phyloP scores from a whole-genome alignment of 2,888 invertebrate genomes.

The Muscina levida region DNA sequence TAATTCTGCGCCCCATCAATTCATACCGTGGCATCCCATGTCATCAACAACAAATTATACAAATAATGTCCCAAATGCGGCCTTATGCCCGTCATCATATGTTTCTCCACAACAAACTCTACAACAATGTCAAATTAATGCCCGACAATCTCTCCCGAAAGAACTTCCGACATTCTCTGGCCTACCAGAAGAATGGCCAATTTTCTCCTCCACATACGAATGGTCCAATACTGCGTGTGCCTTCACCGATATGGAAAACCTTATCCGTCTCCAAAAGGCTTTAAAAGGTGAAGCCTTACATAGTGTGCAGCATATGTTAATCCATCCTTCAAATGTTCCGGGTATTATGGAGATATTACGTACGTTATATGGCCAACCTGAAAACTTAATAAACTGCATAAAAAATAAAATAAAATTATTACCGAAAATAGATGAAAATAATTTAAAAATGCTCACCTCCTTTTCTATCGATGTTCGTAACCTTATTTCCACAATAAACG shows the following conservation, averaged over 20 bases:
- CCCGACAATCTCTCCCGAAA: slow-evolving; percentile 31
- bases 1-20: no score
- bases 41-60: no score
- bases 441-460: no score
- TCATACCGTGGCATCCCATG: no score
- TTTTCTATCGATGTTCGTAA: slow-evolving; percentile 48
- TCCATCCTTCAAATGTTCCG: slow-evolving; percentile 8
- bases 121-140: background rate
- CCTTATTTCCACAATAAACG: slow-evolving; percentile 42
- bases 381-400: slow-evolving; percentile 34
- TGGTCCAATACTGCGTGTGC: slow-evolving; percentile 24
- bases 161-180: no score
- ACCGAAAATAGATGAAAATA: no score
- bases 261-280: slow-evolving; percentile 38
- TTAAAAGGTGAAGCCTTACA: slow-evolving; percentile 33
- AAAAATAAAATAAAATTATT: no score
- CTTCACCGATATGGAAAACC: slow-evolving; percentile 11
- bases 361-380: slow-evolving; percentile 45
- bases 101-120: no score
- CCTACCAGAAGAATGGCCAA: no score
- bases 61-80: no score
- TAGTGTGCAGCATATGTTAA: slow-evolving; percentile 31
- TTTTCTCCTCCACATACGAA: slow-evolving; percentile 32
- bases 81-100: no score
- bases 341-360: no score